These are phyloP conservation scores for Scolanthus callimorphus DNA, from an alignment of 92 coral and sea anemone species.

Conservation along the genomic window DNA sequence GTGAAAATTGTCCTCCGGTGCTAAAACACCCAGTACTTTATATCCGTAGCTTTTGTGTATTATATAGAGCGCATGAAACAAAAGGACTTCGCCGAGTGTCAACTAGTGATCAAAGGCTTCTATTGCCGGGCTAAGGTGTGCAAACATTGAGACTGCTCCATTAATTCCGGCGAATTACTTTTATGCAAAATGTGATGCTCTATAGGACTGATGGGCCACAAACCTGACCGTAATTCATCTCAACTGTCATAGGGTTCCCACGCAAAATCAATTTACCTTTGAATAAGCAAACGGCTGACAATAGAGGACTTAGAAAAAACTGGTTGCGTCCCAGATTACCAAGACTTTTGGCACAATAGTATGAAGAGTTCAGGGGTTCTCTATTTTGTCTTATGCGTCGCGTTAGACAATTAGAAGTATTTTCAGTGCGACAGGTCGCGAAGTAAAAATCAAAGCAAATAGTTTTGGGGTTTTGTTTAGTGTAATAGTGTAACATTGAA, in stretches of 20 bases:
- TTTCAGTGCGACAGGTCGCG: too few relatives aligned
- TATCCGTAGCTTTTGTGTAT: conserved; percentile 49
- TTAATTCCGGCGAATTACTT: conserved; percentile 82
- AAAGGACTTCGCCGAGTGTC: conserved; percentile 69
- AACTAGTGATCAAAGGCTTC: conserved; percentile 70
- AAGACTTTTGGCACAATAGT: conserved; percentile 14
- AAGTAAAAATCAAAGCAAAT: too few relatives aligned
- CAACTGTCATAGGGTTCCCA: conserved; percentile 53
- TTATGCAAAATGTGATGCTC: conserved; percentile 74
- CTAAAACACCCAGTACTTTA: conserved; percentile 19
- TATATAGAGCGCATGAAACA: conserved; percentile 37
- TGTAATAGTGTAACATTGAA: conserved; percentile 50
- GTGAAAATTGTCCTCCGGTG: conserved; percentile 22
- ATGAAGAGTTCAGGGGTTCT: conserved; percentile 5
- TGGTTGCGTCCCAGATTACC: conserved; percentile 15
- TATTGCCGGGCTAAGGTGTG: conserved; percentile 91
- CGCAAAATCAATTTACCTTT: conserved; percentile 62
- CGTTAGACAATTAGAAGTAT: conserved; percentile 21
- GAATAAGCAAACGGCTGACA: conserved; percentile 60
- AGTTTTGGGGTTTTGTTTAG: conserved; percentile 63
- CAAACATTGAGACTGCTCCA: conserved; percentile 47
- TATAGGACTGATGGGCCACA: conserved; percentile 46
- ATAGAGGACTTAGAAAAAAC: conserved; percentile 30
- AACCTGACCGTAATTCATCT: conserved; percentile 43
- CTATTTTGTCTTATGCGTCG: neutral